Conservation (phyloP, 2,888 invertebrate species). For the Catocala fraxini region DNA sequence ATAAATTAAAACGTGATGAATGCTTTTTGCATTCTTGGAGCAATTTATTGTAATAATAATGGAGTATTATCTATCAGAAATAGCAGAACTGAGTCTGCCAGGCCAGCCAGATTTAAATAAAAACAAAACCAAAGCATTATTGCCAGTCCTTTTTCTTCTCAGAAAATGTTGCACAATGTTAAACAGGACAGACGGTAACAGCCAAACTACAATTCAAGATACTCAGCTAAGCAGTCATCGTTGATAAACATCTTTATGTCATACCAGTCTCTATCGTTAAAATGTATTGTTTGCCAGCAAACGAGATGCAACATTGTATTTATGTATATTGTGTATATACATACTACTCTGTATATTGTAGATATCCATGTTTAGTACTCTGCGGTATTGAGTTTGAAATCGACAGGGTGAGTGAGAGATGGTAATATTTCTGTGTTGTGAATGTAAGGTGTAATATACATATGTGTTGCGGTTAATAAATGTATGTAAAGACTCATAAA, state of each 20-base stretch:
- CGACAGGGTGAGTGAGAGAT: not conserved
- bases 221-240: slow-evolving; percentile 16
- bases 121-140: too few relatives aligned
- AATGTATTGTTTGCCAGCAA: slow-evolving; percentile 36
- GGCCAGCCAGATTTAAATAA: too few relatives aligned
- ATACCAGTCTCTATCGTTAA: slow-evolving; percentile 36
- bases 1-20: too few relatives aligned
- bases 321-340: slow-evolving; percentile 20
- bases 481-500: too few relatives aligned
- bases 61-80: too few relatives aligned
- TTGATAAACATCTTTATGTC: slow-evolving; percentile 43
- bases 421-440: not conserved
- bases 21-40: too few relatives aligned
- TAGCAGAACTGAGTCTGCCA: too few relatives aligned
- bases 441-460: not conserved
- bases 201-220: not conserved
- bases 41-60: too few relatives aligned
- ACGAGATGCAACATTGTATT: slow-evolving; percentile 25
- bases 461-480: too few relatives aligned
- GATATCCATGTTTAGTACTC: slow-evolving; percentile 1
- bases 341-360: not conserved
- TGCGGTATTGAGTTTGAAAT: not conserved
- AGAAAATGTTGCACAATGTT: too few relatives aligned
- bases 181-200: too few relatives aligned
- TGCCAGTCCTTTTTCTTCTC: too few relatives aligned